Evolutionary conservation across 2,888 invertebrate species (phyloP).

Genomic region (Tromatobia lineatoria): DNA sequence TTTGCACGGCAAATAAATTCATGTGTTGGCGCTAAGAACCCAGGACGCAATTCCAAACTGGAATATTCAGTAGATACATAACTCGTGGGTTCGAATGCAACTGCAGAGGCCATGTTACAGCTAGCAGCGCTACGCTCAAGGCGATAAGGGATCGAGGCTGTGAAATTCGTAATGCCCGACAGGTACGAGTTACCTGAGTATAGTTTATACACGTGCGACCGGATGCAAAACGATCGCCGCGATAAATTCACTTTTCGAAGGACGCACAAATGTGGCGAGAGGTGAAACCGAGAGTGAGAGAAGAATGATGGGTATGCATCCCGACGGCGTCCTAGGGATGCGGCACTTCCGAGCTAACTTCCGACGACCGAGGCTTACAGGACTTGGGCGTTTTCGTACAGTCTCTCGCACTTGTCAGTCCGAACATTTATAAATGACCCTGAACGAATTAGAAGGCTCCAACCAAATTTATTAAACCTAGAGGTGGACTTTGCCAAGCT

Average conservation of each 20-base stretch:
- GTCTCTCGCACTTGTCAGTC: neutral
- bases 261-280: constrained; percentile 28
- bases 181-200: constrained; percentile 63
- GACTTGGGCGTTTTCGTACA: neutral
- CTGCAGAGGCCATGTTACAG: constrained; percentile 4
- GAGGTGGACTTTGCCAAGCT: neutral
- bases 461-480: constrained; percentile 8
- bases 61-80: constrained; percentile 70
- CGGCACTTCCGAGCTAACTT: constrained; percentile 32
- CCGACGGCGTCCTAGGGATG: constrained; percentile 16
- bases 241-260: constrained; percentile 71
- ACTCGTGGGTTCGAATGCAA: constrained; percentile 46
- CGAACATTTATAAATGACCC: neutral
- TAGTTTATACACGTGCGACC: constrained; percentile 60
- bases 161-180: constrained; percentile 71
- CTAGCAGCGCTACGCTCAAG: constrained; percentile 36
- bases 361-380: constrained; percentile 27
- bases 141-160: constrained; percentile 67
- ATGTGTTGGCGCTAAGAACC: constrained; percentile 49
- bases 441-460: constrained; percentile 4
- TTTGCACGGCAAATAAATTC: constrained; percentile 53
- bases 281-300: constrained; percentile 33
- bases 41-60: constrained; percentile 64
- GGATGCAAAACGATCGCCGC: constrained; percentile 69
- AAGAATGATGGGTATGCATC: constrained; percentile 43